Percentiles rank a stretch among this genome's conserved stretches.
These are phyloP conservation scores for Embidobia sp. DNA, from an alignment of 2,888 invertebrate genomes.

Conservation along the genomic window DNA sequence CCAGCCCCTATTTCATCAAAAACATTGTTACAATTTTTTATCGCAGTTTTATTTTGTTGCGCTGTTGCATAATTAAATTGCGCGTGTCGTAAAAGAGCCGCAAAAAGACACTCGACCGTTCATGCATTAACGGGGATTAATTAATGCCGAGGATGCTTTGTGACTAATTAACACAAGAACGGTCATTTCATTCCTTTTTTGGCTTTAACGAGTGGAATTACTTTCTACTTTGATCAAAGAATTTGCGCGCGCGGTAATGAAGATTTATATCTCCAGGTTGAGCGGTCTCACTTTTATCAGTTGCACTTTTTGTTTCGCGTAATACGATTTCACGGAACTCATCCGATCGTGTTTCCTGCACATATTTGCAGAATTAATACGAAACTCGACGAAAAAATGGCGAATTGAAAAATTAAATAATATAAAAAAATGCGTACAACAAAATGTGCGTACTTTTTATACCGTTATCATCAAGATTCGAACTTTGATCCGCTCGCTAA, in stretches of 20 bases:
- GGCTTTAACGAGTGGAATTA: slow-evolving; percentile 49
- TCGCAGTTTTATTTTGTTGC: slow-evolving; percentile 40
- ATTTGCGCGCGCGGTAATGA: slow-evolving; percentile 36
- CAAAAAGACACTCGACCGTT: slow-evolving; percentile 42
- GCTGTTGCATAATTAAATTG: slow-evolving; percentile 54
- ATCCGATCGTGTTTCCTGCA: too few relatives aligned
- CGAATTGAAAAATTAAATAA: too few relatives aligned
- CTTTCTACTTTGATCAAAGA: slow-evolving; percentile 54
- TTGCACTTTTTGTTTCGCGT: too few relatives aligned
- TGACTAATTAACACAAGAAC: slow-evolving; percentile 58
- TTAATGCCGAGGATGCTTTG: slow-evolving; percentile 60
- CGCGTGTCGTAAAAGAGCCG: slow-evolving; percentile 43
- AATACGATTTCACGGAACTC: too few relatives aligned
- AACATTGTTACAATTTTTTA: slow-evolving; percentile 4
- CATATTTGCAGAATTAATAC: too few relatives aligned
- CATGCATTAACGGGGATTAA: slow-evolving; percentile 62
- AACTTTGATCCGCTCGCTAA: too few relatives aligned
- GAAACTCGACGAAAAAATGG: too few relatives aligned
- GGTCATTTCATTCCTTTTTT: slow-evolving; percentile 50
- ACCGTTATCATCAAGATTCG: too few relatives aligned
- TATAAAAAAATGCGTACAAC: too few relatives aligned
- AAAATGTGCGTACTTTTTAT: too few relatives aligned
- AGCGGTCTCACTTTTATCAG: slow-evolving; percentile 37
- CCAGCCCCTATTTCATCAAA: too few relatives aligned
- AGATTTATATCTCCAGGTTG: slow-evolving; percentile 36